Evolutionary conservation across 2,797 vertebrate species (phyloP), one percentile per base, ranked within the genome.

Genomic region (Antrozous pallidus): DNA sequence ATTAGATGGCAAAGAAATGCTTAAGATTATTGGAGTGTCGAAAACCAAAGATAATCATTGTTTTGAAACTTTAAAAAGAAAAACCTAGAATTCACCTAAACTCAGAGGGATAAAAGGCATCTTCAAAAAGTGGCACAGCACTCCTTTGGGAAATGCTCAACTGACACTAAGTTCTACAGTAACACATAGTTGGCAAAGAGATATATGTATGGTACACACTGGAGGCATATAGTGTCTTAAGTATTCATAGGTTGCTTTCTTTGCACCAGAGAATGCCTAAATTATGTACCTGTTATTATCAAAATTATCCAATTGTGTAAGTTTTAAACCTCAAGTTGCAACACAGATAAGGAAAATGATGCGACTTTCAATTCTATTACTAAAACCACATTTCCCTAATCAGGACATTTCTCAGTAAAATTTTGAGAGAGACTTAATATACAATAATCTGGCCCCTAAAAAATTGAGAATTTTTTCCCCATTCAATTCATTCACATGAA

Each of bases 361-460:
- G 11, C 51, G 91, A 89, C 11, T 69, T 9, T 28, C 24, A 84
- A 49, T 69, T 95, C 71, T 11, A 86, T 7, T 47, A 89, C 18
- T 82, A 94, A 96, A 88, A 89, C 77, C 67, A 94, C 58, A 78
- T n/a, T 94, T 91, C 20, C 49, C 28, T 42, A 24, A 56, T 69
- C 42, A 97, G 71, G 24, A 93, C 95, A 89, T 14, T 36, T 89
- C 88, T 86, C 38, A 81, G 45, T 91, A 20, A 84, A 78, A 94
- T 56, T 75, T 65, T 86, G 74, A 92, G 17, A 79, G n/a, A 86
- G 26, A 36, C 8, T 88, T 77, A 80, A 87, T 86, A 86, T 33
- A 90, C 18, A 89, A 88, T 31, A 42, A 56, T 61, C 4, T 96
- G 24, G 8, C 54, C 18, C 36, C 80, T 90, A 56, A 94, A 47